Evolutionary conservation across 2,888 invertebrate species (phyloP), one percentile per base, ranked within the genome.

Genomic region (Drosophila formosana): DNA sequence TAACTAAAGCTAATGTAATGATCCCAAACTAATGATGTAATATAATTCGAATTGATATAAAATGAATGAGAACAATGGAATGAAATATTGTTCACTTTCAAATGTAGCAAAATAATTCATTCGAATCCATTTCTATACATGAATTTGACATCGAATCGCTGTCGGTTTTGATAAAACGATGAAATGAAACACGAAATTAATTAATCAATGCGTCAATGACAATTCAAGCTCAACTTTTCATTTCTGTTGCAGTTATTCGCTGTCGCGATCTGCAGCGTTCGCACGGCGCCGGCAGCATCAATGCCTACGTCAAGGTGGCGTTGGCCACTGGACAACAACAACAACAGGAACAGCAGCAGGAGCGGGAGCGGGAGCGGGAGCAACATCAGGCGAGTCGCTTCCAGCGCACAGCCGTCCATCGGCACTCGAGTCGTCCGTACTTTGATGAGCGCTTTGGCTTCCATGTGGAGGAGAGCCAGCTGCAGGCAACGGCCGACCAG

Each of bases 391-490:
- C 68, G 41, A 69, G 49, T 51, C 91, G 95, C 90, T 94, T 96
- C 86, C 96, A 96, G 90, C 94, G 97, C 53, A 97, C 97, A 0
- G 95, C 96, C 46, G 97, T 97, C 6, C 95, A 96, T 73, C 95
- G 95, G 57, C 96, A 96, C 78, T 96, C 96, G 67, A 94, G 94
- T 87, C 95, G 95, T 87, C 97, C 97, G 1, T 95, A 95, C 86
- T 97, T 97, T 92, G 96, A 97, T 92, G 95, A 97, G 89, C 95
- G 95, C 76, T 94, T 97, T 88, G 94, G 94, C 82, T 94, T 97
- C 78, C 95, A 95, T 72, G 57, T 87, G 49, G 64, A 32, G 62
- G 58, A 65, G 45, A 34, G 30, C 13, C 30, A 55, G 69, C 30
- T 26, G 69, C 62, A 50, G 37, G 56, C 71, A 7, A 37, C 47